These are phyloP conservation scores for Bursaphelenchus mucronatus DNA, from an alignment of 1,140 invertebrate species.

Conservation along the genomic window DNA sequence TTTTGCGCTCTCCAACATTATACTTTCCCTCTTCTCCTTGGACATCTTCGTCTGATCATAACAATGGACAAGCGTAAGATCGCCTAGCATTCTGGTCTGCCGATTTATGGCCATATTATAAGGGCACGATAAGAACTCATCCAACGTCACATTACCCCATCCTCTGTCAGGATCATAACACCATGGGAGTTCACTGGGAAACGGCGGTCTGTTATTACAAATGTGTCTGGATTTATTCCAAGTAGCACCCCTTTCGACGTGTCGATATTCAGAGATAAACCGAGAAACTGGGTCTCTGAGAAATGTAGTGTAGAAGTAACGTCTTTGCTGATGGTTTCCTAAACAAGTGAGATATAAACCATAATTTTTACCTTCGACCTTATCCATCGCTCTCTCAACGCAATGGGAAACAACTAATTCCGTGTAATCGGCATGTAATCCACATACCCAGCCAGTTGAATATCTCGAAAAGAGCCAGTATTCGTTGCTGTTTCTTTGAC, in stretches of 20 bases:
- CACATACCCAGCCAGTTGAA: conserved; percentile 97
- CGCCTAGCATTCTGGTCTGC: conserved; percentile 93
- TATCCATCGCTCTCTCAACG: conserved; percentile 62
- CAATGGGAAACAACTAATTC: conserved; percentile 77
- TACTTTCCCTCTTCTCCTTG: conserved; percentile 37
- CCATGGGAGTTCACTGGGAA: conserved; percentile 66
- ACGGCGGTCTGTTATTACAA: conserved; percentile 75
- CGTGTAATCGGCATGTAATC: conserved; percentile 95
- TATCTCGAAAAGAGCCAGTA: conserved; percentile 95
- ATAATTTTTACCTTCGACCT: conserved; percentile 55
- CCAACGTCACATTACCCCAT: conserved; percentile 64
- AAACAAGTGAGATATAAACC: too few species aligned
- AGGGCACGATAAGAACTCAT: conserved; percentile 72
- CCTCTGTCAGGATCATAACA: conserved; percentile 63
- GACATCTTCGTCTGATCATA: conserved; percentile 66
- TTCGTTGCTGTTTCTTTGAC: conserved; percentile 33
- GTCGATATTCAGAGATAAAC: conserved; percentile 86
- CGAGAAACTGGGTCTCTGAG: conserved; percentile 81
- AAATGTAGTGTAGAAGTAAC: conserved; percentile 91
- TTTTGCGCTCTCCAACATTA: conserved; percentile 79
- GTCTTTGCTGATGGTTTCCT: conserved; percentile 4
- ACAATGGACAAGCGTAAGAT: conserved; percentile 86
- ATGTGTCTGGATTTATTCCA: conserved; percentile 80
- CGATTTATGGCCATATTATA: conserved; percentile 90
- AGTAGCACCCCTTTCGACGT: conserved; percentile 93